Percentiles rank a stretch among this genome's conserved stretches.
Evolutionary conservation across 2,113 vertebrate species (phyloP).

Genomic region (Bagarius yarrelli): DNA sequence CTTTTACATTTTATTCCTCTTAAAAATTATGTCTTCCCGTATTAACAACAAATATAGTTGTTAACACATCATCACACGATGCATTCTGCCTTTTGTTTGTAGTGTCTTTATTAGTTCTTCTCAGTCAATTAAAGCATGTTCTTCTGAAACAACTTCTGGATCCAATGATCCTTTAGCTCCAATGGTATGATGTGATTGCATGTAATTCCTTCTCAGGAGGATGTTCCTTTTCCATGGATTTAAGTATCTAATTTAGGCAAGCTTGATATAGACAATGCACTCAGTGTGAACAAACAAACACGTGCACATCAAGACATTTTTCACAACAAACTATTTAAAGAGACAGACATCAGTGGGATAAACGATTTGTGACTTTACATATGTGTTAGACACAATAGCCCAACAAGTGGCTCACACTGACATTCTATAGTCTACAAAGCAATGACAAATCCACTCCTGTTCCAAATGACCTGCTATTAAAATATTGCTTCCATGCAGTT

Average conservation of each 20-base stretch:
- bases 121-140: not conserved
- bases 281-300: constrained; percentile 30
- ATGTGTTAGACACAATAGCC: constrained; percentile 39
- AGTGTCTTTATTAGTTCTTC: not conserved
- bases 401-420: constrained; percentile 38
- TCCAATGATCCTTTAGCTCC: not conserved
- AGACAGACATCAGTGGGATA: not conserved
- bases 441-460: constrained; percentile 53
- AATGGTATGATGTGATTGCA: too few species aligned
- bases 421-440: constrained; percentile 40
- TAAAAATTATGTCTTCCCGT: not conserved
- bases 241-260: constrained; percentile 33
- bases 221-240: not conserved
- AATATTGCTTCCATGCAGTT: constrained; percentile 62
- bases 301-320: not conserved
- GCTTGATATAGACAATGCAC: constrained; percentile 56
- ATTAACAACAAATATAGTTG: not conserved
- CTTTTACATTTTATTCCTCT: not conserved
- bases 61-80: not conserved
- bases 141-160: not conserved
- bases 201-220: too few species aligned
- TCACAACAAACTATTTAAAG: not conserved
- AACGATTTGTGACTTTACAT: constrained; percentile 2
- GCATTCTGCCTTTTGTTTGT: not conserved
- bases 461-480: constrained; percentile 54